Conservation (phyloP, 1,140 invertebrate species). For the Macrocentrus cingulum region DNA sequence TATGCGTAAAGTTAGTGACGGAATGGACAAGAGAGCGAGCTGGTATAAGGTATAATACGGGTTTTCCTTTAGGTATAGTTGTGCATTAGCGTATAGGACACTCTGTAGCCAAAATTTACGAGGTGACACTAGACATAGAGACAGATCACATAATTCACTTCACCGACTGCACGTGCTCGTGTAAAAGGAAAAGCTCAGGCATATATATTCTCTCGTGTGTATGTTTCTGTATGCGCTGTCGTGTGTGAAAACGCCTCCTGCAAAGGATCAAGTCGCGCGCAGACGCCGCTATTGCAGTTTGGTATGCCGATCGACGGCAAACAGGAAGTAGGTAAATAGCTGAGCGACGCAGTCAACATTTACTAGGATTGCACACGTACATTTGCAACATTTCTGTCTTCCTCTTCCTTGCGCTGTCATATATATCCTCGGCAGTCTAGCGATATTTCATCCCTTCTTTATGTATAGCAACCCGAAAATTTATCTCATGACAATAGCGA, state of each 20-base stretch:
- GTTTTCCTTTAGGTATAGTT: no score
- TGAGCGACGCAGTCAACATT: constrained; percentile 16
- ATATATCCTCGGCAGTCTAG: no score
- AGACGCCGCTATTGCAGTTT: constrained; percentile 21
- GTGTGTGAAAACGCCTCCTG: no score
- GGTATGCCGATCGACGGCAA: constrained; percentile 2
- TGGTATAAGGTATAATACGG: no score
- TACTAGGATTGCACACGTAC: constrained; percentile 2
- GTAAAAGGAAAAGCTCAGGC: background rate
- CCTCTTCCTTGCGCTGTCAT: no score
- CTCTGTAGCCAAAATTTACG: constrained; percentile 30
- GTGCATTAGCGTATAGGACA: constrained; percentile 28
- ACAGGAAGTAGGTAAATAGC: constrained; percentile 23
- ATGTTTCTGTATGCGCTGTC: background rate
- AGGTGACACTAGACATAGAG: constrained; percentile 28
- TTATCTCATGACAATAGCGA: no score
- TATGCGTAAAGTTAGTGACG: background rate
- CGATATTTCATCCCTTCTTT: no score
- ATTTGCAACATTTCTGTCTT: no score
- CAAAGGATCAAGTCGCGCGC: no score
- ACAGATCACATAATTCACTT: constrained; percentile 33
- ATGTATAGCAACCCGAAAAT: no score
- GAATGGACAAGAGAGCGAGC: no score
- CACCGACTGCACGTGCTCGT: constrained; percentile 12
- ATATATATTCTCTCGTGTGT: constrained; percentile 2